A percentile compares a stretch with the other conserved stretches of the same genome.
phyloP scores from a whole-genome alignment of 2,797 vertebrate genomes.

The Parotocinclus haroldoi region DNA sequence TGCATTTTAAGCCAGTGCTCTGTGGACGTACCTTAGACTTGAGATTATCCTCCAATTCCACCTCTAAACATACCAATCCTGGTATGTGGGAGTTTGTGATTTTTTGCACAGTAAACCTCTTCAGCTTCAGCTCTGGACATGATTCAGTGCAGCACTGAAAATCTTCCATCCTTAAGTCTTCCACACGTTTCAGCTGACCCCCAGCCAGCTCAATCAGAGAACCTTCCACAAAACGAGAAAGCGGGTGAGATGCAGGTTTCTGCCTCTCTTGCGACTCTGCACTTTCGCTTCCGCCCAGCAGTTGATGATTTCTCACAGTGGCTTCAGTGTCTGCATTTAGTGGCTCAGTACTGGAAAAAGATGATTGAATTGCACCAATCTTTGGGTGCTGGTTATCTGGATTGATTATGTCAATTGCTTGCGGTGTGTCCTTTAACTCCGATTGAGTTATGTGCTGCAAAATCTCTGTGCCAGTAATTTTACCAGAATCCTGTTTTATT shows the following conservation, averaged over 20 bases:
- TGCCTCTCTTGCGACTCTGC: slow-evolving; percentile 10
- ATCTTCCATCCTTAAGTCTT: slow-evolving; percentile 72
- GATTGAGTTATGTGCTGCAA: slow-evolving; percentile 19
- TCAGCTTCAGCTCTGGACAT: slow-evolving; percentile 67
- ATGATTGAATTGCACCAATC: slow-evolving; percentile 4
- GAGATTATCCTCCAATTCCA: slow-evolving; percentile 64
- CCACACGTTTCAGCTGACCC: slow-evolving; percentile 67
- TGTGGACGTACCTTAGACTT: slow-evolving; percentile 62
- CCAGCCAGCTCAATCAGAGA: slow-evolving; percentile 73
- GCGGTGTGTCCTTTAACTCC: slow-evolving; percentile 4
- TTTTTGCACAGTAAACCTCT: slow-evolving; percentile 70
- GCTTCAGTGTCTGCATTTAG: slow-evolving; percentile 2
- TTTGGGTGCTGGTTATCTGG: slow-evolving; percentile 22
- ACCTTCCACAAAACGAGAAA: slow-evolving; percentile 63
- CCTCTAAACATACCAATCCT: slow-evolving; percentile 62
- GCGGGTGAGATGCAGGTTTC: background rate
- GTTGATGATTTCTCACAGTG: slow-evolving; percentile 25
- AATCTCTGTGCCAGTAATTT: slow-evolving; percentile 1
- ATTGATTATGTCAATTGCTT: background rate
- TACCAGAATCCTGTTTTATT: slow-evolving; percentile 2
- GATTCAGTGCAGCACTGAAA: slow-evolving; percentile 67
- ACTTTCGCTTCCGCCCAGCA: slow-evolving; percentile 33
- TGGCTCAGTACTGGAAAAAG: slow-evolving; percentile 9
- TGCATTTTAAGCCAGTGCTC: background rate
- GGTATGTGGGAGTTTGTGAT: slow-evolving; percentile 60